Evolutionary conservation across 2,113 vertebrate genomes (phyloP).

Genomic region (Loxodonta africana): DNA sequence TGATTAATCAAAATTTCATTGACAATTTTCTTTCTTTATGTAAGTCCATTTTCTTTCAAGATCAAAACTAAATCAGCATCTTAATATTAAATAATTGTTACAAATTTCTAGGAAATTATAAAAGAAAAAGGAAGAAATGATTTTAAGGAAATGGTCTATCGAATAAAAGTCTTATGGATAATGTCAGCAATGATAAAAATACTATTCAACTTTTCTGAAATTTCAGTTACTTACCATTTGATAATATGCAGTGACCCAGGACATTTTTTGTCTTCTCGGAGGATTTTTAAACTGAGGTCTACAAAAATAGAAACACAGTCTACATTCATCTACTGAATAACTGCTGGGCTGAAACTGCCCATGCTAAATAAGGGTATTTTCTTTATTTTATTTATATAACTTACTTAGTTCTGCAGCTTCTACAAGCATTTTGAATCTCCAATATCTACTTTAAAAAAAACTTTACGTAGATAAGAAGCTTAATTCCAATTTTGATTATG

Average conservation of each 20-base stretch:
- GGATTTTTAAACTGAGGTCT: constrained; percentile 90
- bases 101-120: constrained; percentile 63
- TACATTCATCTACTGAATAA: constrained; percentile 50
- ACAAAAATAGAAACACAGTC: constrained; percentile 79
- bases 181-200: constrained; percentile 64
- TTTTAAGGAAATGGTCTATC: constrained; percentile 64
- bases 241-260: constrained; percentile 89
- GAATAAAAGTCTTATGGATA: constrained; percentile 65
- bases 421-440: constrained; percentile 61
- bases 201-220: constrained; percentile 60
- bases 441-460: constrained; percentile 58
- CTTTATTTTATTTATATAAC: constrained; percentile 62
- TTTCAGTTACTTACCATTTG: constrained; percentile 89
- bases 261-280: constrained; percentile 89
- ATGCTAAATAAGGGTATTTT: constrained; percentile 47
- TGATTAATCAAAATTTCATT: constrained; percentile 32
- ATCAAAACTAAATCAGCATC: constrained; percentile 50
- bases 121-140: background rate
- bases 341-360: constrained; percentile 50
- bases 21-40: constrained; percentile 48
- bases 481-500: constrained; percentile 17
- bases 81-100: constrained; percentile 76
- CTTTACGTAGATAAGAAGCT: background rate
- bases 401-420: constrained; percentile 54
- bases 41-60: constrained; percentile 64